Conservation (phyloP, 2,888 invertebrate genomes). For the Gastracanthus pulcherrimus region DNA sequence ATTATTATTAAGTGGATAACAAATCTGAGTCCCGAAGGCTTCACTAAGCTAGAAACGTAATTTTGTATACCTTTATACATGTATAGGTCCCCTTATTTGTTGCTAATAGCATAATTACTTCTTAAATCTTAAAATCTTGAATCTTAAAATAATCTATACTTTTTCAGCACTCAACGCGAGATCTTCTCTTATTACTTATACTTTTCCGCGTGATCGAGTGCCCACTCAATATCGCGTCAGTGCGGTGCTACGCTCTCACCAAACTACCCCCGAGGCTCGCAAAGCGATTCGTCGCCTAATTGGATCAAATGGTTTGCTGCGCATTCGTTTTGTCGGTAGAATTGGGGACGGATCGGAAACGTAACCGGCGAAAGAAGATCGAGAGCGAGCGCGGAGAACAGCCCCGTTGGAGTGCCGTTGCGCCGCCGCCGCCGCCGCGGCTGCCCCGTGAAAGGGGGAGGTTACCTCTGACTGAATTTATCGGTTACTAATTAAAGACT, state of each 20-base stretch:
- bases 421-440: background rate
- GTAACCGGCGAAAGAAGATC: constrained; percentile 26
- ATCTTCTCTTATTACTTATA: too few species aligned
- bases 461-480: constrained; percentile 66
- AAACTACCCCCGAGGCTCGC: too few species aligned
- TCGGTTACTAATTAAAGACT: constrained; percentile 71
- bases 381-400: background rate
- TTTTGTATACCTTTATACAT: too few species aligned
- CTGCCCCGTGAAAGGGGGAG: constrained; percentile 56
- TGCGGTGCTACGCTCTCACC: background rate
- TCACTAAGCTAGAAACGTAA: too few species aligned
- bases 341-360: background rate
- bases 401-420: background rate
- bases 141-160: too few species aligned
- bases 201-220: background rate
- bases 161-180: too few species aligned
- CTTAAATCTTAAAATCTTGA: too few species aligned
- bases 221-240: constrained; percentile 5
- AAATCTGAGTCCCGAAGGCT: too few species aligned
- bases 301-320: constrained; percentile 46
- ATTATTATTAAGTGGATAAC: too few species aligned
- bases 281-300: constrained; percentile 30
- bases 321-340: constrained; percentile 8
- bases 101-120: too few species aligned
- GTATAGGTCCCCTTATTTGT: too few species aligned